Evolutionary conservation across 2,888 invertebrate genomes (phyloP), one percentile per base, ranked within the genome.

Genomic region (Philhelius pedissequus): DNA sequence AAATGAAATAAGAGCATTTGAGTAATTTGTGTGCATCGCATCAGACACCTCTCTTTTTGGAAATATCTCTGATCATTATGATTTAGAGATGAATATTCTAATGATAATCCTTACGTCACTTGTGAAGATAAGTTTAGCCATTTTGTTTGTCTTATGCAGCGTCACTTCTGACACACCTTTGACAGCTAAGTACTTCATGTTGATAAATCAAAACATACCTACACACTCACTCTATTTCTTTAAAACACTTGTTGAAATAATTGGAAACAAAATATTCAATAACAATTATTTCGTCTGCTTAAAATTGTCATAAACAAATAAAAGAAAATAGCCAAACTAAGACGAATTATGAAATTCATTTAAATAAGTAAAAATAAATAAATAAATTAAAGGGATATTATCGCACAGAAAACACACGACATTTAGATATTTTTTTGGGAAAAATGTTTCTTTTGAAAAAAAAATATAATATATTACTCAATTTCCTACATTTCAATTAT

Each of bases 381-480:
- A 32, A 22, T 18, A 30, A 48, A 48, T 48, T 32, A 5, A 48
- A 64, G 48, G 48, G 64, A 48, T 48, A 69, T 83, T 74, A 74
- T 84, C 84, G 84, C 86, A 78, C 84, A 86, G 81, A 75, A 80
- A 84, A 82, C 86, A 86, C 86, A 84, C 86, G 80, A 87, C 86
- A 87, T 84, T 86, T 86, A 87, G 86, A 87, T 84, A 76, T 73
- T 50, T 76, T 68, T 66, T 62, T 8, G 38, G 48, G 22, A 66
- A 68, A 77, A 71, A 64, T 68, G 25, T 64, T 50, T 62, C n/a
- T 38, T 50, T 50, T 27, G 18, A 60, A 76, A 66, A 54, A 69
- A 62, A 62, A 60, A 38, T 40, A 9, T 38, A 7, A 54, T 25
- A 22, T 70, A n/a, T n/a, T n/a, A 75, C 25, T 84, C 32, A 75